phyloP scores from a whole-genome alignment of 2,797 vertebrate genomes.

The Tinamus major region DNA sequence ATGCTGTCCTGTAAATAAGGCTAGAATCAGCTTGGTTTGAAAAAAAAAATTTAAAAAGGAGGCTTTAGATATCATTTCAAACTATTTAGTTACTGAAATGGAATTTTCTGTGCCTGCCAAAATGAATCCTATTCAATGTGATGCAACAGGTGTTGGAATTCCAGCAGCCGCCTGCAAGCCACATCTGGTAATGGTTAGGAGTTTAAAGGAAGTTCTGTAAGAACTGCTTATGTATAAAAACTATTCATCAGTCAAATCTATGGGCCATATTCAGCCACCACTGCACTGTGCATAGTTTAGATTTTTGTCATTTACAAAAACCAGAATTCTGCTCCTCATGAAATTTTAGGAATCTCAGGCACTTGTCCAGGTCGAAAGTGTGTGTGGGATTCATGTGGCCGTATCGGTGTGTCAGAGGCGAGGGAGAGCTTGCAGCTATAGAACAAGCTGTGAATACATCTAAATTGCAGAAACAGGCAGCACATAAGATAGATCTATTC shows the following conservation, averaged over 20 bases:
- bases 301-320: constrained; percentile 59
- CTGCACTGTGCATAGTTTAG: constrained; percentile 5
- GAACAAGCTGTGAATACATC: neutral
- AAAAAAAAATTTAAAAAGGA: neutral
- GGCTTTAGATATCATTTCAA: constrained; percentile 65
- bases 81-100: constrained; percentile 74
- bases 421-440: neutral
- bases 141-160: constrained; percentile 79
- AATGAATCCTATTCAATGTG: constrained; percentile 73
- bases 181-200: constrained; percentile 72
- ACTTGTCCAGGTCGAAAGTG: neutral
- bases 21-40: constrained; percentile 12
- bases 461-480: neutral
- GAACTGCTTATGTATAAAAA: constrained; percentile 66
- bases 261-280: constrained; percentile 50
- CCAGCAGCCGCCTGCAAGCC: constrained; percentile 68
- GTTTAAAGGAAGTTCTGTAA: constrained; percentile 71
- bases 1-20: constrained; percentile 62
- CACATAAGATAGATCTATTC: neutral
- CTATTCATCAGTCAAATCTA: constrained; percentile 63
- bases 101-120: constrained; percentile 76
- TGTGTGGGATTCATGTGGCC: neutral
- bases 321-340: constrained; percentile 27
- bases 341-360: constrained; percentile 50
- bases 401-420: neutral